phyloP scores from a whole-genome alignment of 2,888 invertebrate species.

The Gymnocheta viridis region DNA sequence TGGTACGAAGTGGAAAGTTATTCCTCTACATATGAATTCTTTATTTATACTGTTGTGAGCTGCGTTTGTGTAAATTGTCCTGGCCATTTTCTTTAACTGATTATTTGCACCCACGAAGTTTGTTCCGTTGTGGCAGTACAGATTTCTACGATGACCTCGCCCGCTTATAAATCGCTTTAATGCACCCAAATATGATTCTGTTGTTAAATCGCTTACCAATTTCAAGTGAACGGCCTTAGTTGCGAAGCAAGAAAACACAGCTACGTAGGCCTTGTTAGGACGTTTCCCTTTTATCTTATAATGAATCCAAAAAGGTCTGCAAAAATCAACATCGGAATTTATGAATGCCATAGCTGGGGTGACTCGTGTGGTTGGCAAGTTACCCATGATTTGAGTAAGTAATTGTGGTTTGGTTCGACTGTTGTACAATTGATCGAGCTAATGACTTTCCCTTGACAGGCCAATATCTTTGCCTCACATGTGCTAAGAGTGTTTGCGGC shows the following conservation, averaged over 20 bases:
- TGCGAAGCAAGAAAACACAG: slow-evolving; percentile 7
- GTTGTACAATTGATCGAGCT: too few relatives aligned
- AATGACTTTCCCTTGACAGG: too few relatives aligned
- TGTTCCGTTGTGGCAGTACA: too few relatives aligned
- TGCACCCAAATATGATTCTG: slow-evolving; percentile 9
- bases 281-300: slow-evolving; percentile 13
- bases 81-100: too few relatives aligned
- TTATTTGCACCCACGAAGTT: too few relatives aligned
- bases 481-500: too few relatives aligned
- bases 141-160: background rate
- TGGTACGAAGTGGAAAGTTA: too few relatives aligned
- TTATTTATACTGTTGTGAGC: background rate
- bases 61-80: slow-evolving; percentile 1
- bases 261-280: too few relatives aligned
- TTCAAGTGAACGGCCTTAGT: slow-evolving; percentile 29
- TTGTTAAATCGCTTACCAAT: slow-evolving; percentile 14
- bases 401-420: slow-evolving; percentile 2
- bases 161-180: slow-evolving; percentile 13
- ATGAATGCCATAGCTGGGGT: background rate
- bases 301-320: background rate
- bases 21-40: background rate
- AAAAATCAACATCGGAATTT: background rate
- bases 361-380: background rate
- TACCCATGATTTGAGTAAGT: slow-evolving; percentile 11
- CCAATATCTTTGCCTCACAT: too few relatives aligned